phyloP scores from a whole-genome alignment of 2,113 vertebrate genomes.

The Zosterops borbonicus region DNA sequence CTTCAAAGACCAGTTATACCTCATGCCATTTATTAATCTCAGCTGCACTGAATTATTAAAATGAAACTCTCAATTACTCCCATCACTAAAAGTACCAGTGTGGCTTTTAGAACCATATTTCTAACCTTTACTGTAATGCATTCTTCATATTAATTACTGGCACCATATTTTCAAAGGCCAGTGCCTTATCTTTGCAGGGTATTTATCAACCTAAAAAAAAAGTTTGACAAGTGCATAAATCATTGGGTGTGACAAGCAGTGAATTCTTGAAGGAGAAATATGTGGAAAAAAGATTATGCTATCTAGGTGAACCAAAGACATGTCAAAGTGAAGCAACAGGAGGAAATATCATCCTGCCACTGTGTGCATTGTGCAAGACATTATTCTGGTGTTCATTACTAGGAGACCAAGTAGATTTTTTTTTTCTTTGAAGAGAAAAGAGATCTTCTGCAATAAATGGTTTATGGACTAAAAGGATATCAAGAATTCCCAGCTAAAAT shows the following conservation, averaged over 20 bases:
- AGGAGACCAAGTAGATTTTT: background rate
- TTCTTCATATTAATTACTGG: constrained; percentile 44
- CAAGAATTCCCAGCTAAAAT: background rate
- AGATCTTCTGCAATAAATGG: background rate
- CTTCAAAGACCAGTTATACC: constrained; percentile 25
- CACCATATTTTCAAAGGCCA: constrained; percentile 35
- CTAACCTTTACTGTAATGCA: constrained; percentile 20
- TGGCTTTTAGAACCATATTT: constrained; percentile 51
- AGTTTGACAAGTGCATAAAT: constrained; percentile 13
- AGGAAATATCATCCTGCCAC: background rate
- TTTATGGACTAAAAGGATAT: background rate
- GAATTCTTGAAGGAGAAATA: constrained; percentile 11
- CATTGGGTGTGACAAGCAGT: background rate
- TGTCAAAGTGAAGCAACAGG: background rate
- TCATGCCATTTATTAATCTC: constrained; percentile 56
- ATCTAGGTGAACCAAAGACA: background rate
- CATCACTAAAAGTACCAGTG: constrained; percentile 55
- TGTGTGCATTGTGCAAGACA: background rate
- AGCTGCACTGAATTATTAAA: constrained; percentile 73
- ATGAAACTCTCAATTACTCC: constrained; percentile 50
- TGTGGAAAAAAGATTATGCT: background rate
- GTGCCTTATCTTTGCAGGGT: background rate
- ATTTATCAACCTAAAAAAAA: constrained; percentile 14
- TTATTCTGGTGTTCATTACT: background rate
- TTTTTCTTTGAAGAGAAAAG: background rate